Base-by-base conservation (phyloP, 2,113 vertebrate species). In the Psammodynastes pulverulentus region DNA sequence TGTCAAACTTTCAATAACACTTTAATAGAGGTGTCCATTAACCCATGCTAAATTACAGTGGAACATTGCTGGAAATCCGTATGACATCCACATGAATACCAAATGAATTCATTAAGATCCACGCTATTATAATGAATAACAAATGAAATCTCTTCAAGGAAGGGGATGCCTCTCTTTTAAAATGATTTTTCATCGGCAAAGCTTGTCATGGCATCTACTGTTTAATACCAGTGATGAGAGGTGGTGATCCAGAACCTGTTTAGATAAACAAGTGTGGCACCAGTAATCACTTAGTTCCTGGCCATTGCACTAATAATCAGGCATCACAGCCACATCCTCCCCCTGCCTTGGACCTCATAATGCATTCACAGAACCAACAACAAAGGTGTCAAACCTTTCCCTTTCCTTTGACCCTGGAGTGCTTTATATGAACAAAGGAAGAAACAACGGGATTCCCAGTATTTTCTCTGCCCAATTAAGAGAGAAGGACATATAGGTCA, bases 21-120 rank as follows among this genome's bases (percentile, higher is more conserved):
- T 97, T 98, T 98, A 98, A 98, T 98, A 97, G 97, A 97, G 97
- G 97, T 97, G 97, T 98, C 97, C 97, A 97, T 98, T 98, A 98
- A 98, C 97, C 97, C 92, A 43, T 94, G 97, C 96, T 98, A 97
- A 98, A 98, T 98, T 96, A 98, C 96, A 97, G 97, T 96, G 93
- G 97, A 96, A 96, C 92, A 34, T 98, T 97, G 97, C 97, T 97
- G 95, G 96, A 98, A 98, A 96, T 97, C 95, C 96, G 97, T 97
- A 97, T 97, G 97, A 97, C 97, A 98, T 95, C 96, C 95, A 93
- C 97, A 97, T 97, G 98, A 98, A 98, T 98, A 97, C 96, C 97
- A 97, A 98, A 97, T 97, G 97, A 97, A 97, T 97, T 98, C 98
- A 97, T 98, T 98, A 98, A 95, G 96, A 91, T 52, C 94, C 87